Base-by-base conservation (phyloP, 2,888 invertebrate genomes). In the Dryomyza anilis region DNA sequence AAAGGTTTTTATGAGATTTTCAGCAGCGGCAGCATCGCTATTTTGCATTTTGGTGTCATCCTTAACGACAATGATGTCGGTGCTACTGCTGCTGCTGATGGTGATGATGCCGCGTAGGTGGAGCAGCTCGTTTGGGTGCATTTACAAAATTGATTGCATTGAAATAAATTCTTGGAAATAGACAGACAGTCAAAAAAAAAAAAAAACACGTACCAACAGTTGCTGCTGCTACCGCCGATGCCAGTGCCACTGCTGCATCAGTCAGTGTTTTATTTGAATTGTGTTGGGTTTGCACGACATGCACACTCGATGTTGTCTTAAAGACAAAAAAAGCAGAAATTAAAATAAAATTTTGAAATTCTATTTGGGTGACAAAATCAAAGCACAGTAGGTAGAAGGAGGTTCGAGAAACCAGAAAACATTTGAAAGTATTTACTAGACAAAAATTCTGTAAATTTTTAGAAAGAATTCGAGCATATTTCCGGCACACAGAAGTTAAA, bases 141-240 rank as follows among this genome's bases (percentile, higher is more conserved):
- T 61, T 61, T 53, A 36, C 43, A 61, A 61, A 61, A 61, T 61
- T 61, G 61, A 61, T 61, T 61, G 61, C 61, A 53, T 53, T 61
- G 61, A 61, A 53, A 61, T 61, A 61, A 52, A 61, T 61, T 52
- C 39, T 23, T n/a, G 36, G 16, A 53, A 39, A 7, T 21, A 39
- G 23, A 53, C 27, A 43, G 6, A 57, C 27, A 27, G 16, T 16
- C 10, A 46, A n/a, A n/a, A n/a, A n/a, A n/a, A n/a, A n/a, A n/a
- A n/a, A n/a, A n/a, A n/a, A n/a, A n/a, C n/a, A n/a, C n/a, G n/a
- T n/a, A n/a, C n/a, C n/a, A n/a, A n/a, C n/a, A n/a, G n/a, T n/a
- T n/a, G n/a, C n/a, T n/a, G n/a, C n/a, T n/a, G n/a, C n/a, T n/a
- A n/a, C n/a, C n/a, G n/a, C n/a, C n/a, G n/a, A n/a, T n/a, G n/a